phyloP scores from a whole-genome alignment of 2,797 vertebrate genomes.

The Pteropus rufus region DNA sequence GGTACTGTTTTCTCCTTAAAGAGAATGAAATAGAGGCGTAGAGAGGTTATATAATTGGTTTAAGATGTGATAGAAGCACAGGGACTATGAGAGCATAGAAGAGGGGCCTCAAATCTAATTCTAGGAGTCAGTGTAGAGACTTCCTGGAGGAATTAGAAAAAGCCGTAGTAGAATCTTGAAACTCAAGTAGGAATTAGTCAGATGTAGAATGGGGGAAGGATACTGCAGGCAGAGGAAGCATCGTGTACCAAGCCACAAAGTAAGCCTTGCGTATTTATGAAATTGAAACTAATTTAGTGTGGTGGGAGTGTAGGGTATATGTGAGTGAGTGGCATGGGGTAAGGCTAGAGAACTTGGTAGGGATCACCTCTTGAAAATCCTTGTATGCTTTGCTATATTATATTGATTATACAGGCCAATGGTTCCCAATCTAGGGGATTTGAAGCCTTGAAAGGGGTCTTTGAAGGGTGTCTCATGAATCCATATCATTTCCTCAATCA shows the following conservation, averaged over 20 bases:
- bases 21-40: neutral
- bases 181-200: constrained; percentile 37
- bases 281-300: neutral
- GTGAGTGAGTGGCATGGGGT: neutral
- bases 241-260: neutral
- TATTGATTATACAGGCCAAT: neutral
- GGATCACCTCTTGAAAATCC: neutral
- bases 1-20: neutral
- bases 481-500: neutral
- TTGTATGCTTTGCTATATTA: neutral
- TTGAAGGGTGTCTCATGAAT: neutral
- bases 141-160: constrained; percentile 23
- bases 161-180: constrained; percentile 21
- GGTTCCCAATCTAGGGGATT: neutral
- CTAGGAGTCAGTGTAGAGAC: neutral
- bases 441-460: neutral
- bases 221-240: constrained; percentile 1
- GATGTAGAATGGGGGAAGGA: neutral
- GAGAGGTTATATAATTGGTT: constrained; percentile 16
- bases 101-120: neutral
- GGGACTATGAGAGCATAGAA: neutral
- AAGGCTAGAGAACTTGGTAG: neutral
- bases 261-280: neutral
- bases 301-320: neutral
- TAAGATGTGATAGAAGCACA: neutral